Evolutionary conservation across 2,888 invertebrate species (phyloP).

Genomic region (Sepioteuthis lessoniana): DNA sequence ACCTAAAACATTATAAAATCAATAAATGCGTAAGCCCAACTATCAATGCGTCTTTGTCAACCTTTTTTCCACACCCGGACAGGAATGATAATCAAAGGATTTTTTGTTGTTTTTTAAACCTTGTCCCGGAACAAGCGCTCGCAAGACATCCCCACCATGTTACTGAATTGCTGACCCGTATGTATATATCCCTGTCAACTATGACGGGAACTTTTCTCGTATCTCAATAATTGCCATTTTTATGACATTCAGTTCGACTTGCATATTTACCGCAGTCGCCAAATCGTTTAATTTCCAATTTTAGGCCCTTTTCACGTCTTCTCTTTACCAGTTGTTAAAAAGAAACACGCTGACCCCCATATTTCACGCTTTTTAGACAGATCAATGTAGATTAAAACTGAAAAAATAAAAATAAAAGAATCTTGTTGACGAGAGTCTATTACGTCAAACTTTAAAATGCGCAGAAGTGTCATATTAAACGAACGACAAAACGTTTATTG

Average conservation of each 20-base stretch:
- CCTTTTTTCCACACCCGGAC: too few species aligned
- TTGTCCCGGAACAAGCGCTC: too few species aligned
- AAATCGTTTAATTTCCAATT: not conserved
- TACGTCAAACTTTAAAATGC: not conserved
- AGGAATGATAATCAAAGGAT: too few species aligned
- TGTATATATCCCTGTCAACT: too few species aligned
- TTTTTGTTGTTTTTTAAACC: too few species aligned
- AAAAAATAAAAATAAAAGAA: not conserved
- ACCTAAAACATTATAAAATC: too few species aligned
- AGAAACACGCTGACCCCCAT: not conserved
- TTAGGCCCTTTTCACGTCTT: not conserved
- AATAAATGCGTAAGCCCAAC: too few species aligned
- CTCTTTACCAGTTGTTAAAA: not conserved
- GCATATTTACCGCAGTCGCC: not conserved
- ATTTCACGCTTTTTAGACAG: not conserved
- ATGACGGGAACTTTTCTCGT: too few species aligned
- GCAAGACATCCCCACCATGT: too few species aligned
- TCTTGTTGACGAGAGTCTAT: not conserved
- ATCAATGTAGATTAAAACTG: not conserved
- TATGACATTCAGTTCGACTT: not conserved
- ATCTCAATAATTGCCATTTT: not conserved
- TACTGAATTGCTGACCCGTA: too few species aligned
- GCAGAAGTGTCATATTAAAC: not conserved
- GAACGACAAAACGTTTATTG: not conserved
- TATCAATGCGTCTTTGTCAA: too few species aligned